Evolutionary conservation across 2,797 vertebrate genomes (phyloP).

Genomic region (Gadopsis bispinosus): DNA sequence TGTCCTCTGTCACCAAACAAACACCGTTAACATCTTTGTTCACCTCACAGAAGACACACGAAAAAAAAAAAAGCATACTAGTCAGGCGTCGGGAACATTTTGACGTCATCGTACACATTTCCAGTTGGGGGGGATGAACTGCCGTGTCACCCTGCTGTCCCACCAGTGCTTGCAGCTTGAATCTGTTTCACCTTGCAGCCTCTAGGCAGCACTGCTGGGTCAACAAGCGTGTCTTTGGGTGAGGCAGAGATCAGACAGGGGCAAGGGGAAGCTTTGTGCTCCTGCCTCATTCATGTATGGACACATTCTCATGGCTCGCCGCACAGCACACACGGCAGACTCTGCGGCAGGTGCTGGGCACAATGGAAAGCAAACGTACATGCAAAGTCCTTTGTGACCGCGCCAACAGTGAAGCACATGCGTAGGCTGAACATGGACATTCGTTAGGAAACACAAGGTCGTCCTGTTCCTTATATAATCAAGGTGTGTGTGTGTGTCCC

Average conservation of each 20-base stretch:
- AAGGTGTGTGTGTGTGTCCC: constrained; percentile 3
- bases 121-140: neutral
- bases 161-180: neutral
- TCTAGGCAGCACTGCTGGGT: constrained; percentile 32
- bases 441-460: constrained; percentile 37
- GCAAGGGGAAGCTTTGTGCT: constrained; percentile 3
- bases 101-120: constrained; percentile 8
- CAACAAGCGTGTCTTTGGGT: neutral
- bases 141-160: constrained; percentile 22
- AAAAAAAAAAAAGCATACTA: neutral
- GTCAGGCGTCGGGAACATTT: neutral
- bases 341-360: constrained; percentile 52
- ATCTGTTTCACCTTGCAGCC: neutral
- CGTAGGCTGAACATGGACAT: neutral
- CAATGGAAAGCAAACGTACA: constrained; percentile 1
- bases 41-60: neutral
- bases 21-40: neutral
- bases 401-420: constrained; percentile 9
- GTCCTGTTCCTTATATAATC: constrained; percentile 30
- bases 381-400: neutral
- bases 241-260: constrained; percentile 17
- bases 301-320: constrained; percentile 33
- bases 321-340: constrained; percentile 28
- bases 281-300: constrained; percentile 45
- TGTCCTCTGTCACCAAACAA: neutral